Base-by-base conservation (phyloP, 2,113 vertebrate genomes). In the Synchiropus splendidus region DNA sequence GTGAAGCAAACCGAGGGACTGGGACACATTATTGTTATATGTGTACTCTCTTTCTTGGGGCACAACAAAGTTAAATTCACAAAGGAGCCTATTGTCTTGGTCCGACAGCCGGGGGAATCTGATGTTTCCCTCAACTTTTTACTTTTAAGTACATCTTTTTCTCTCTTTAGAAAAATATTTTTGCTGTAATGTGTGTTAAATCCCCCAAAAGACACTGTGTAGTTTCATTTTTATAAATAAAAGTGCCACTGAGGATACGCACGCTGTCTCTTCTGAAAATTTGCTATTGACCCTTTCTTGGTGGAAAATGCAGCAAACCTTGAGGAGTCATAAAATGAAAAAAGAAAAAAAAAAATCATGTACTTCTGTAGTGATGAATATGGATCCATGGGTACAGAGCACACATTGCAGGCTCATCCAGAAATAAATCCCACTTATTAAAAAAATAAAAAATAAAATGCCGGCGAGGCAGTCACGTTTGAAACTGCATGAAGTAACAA, bases 1-100 rank as follows among this genome's bases (percentile, higher is more conserved):
- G n/a, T n/a, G 61, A 60, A 70, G 52, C 38, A 59, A 63, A 75
- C 63, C 68, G 42, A 21, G 49, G 50, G 39, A 70, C 54, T 45
- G 62, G 55, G 52, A 77, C 57, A 34, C 40, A 61, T 68, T 71
- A 58, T 61, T 59, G 49, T 68, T 70, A 45, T 21, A 63, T 54
- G 58, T 53, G 58, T 63, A 69, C 59, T 69, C 81, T 74, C 68
- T 58, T 73, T 69, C 60, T 58, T 44, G 53, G 54, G 54, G 64
- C 57, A 70, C 53, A 56, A 67, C 65, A 64, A 74, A 73, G 57
- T 47, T 56, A 58, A 53, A 66, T 65, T 49, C 63, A 73, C 59
- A 78, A 63, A 64, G 56, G 27, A 10, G 39, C 61, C 16, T 39
- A 32, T 39, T 58, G 61, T 39, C 56, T 52, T 68, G 41, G 35